Percentiles rank a stretch among this genome's conserved stretches.
Conservation (phyloP, 2,888 invertebrate genomes). For the Papilio protenor region DNA sequence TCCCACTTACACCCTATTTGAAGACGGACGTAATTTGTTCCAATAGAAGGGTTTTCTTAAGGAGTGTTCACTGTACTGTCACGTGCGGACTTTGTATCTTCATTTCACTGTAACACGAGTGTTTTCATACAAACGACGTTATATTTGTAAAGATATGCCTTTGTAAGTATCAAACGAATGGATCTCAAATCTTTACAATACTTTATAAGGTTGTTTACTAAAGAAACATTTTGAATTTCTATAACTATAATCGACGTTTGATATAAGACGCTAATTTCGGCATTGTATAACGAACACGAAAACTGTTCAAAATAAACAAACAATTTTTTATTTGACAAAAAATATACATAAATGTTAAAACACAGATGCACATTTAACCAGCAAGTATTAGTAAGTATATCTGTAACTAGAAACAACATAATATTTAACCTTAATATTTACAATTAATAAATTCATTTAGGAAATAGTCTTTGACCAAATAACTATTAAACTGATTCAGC, state of each 20-base stretch:
- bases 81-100: conserved; percentile 21
- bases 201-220: no score
- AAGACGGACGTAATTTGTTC: conserved; percentile 32
- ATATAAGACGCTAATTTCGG: no score
- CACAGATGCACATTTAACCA: no score
- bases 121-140: conserved; percentile 2
- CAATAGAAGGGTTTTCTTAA: conserved; percentile 30
- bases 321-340: no score
- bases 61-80: conserved; percentile 12
- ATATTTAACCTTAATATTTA: not conserved
- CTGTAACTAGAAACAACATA: no score
- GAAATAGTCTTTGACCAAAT: conserved; percentile 4
- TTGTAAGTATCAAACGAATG: not conserved
- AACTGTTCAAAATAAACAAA: no score
- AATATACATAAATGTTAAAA: no score
- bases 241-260: no score
- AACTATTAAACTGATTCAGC: conserved; percentile 6
- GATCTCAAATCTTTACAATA: no score
- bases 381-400: no score
- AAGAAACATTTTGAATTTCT: no score
- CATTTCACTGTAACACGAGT: conserved; percentile 3
- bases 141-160: not conserved
- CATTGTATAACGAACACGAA: no score
- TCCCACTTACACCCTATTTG: conserved; percentile 36
- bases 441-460: not conserved